Percentiles rank a stretch among this genome's conserved stretches.
Evolutionary conservation across 1,140 invertebrate species (phyloP).

Genomic region (Mizuhopecten yessoensis): DNA sequence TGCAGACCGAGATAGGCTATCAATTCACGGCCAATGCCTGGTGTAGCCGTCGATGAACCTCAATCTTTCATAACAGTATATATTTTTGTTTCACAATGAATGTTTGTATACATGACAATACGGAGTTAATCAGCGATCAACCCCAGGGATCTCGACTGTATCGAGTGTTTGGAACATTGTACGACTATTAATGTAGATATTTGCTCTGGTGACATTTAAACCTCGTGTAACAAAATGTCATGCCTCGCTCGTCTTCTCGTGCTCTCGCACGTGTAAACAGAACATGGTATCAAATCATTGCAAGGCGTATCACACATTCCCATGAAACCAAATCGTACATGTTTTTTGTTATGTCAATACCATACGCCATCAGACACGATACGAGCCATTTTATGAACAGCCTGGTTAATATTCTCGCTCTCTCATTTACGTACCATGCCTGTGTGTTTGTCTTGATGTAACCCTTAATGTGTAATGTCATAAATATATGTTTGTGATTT

Average conservation of each 20-base stretch:
- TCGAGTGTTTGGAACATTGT: not conserved
- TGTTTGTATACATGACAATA: not conserved
- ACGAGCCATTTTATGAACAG: not conserved
- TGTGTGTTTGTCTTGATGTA: not conserved
- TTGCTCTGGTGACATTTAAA: conserved; percentile 13
- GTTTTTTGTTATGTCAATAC: not conserved
- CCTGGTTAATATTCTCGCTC: not conserved
- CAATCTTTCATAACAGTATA: not conserved
- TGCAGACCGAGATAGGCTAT: not conserved
- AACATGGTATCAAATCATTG: not conserved
- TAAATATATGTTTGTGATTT: not conserved
- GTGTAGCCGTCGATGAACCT: not conserved
- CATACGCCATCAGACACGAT: not conserved
- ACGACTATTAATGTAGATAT: too few relatives aligned
- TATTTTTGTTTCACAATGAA: not conserved
- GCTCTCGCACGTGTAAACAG: not conserved
- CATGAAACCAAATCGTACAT: not conserved
- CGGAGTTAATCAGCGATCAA: not conserved
- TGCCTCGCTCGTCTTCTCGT: not conserved
- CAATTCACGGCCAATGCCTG: not conserved
- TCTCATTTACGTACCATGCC: not conserved
- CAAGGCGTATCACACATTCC: not conserved
- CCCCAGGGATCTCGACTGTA: too few relatives aligned
- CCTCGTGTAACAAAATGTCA: not conserved
- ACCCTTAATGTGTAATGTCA: not conserved